Evolutionary conservation across 2,797 vertebrate species (phyloP), one percentile per base, ranked within the genome.

Genomic region (Myotis pilosus): DNA sequence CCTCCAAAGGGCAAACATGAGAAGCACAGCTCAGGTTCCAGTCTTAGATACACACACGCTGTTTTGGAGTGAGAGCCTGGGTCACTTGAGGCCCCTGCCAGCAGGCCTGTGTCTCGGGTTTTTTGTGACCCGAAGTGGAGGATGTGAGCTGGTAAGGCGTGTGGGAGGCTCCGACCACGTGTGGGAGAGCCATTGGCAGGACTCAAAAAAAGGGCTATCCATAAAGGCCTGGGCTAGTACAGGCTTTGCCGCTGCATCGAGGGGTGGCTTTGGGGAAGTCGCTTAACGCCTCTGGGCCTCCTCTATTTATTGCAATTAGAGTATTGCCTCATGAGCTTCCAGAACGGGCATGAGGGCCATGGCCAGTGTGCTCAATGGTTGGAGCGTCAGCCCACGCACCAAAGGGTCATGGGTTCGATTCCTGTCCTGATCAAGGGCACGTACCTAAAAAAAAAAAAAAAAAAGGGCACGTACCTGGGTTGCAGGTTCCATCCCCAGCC

Each of bases 1-100:
- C 20, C 33, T 38, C 55, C 74, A 49, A 55, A 90, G 68, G 87
- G 79, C 82, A 79, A 85, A 78, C 55, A n/a, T 41, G 89, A 83
- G 88, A 25, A 71, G 49, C 74, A 38, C 23, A 25, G 53, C 41
- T 71, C 17, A 30, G 57, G 85, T 85, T 44, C 76, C 60, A 41
- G 66, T 72, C 36, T 53, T 41, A 2, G 36, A 33, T 0, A 41
- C 17, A 36, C n/a, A 55, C 51, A 69, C 68, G 25, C 47, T 51
- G 0, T 51, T 78, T 16, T 47, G 86, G 75, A 89, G 66, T 84
- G 11, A 64, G 87, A 51, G 23, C 60, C 5, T 15, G 94, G 80
- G 44, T 33, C 19, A 72, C 8, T 15, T 5, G 17, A 33, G 49
- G 66, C 66, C 53, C 53, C 33, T 51, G 68, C 87, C 71, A 75